These are phyloP conservation scores for Semaprochilodus insignis DNA, from an alignment of 2,797 vertebrate genomes.

Conservation along the genomic window DNA sequence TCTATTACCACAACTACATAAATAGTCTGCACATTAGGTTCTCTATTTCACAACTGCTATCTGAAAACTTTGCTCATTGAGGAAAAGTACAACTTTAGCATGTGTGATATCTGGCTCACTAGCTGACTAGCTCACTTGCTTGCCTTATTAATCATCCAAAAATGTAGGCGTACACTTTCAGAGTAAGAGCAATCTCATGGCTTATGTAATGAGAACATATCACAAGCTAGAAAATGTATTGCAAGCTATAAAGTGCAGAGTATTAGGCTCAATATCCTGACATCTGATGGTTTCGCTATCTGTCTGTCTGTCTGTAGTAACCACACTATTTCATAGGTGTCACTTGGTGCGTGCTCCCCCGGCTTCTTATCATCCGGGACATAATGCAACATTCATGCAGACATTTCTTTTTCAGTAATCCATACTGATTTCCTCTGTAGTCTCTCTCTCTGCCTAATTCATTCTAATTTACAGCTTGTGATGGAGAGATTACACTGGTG, in stretches of 20 bases:
- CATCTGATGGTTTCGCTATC: background rate
- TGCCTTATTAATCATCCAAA: background rate
- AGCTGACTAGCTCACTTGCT: too few relatives aligned
- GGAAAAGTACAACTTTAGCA: too few relatives aligned
- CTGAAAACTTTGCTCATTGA: too few relatives aligned
- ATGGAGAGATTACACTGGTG: constrained; percentile 41
- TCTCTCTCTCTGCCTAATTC: constrained; percentile 28
- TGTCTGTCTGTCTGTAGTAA: background rate
- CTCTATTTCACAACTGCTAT: too few relatives aligned
- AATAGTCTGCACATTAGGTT: too few relatives aligned
- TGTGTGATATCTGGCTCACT: too few relatives aligned
- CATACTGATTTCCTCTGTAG: constrained; percentile 35
- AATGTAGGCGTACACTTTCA: constrained; percentile 5
- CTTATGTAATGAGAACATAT: too few relatives aligned
- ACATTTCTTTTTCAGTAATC: constrained; percentile 41
- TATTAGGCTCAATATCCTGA: background rate
- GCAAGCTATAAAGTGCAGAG: background rate
- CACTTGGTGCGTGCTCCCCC: constrained; percentile 11
- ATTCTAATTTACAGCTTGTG: constrained; percentile 36
- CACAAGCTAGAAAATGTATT: constrained; percentile 21
- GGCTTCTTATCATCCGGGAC: constrained; percentile 8
- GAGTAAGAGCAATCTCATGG: background rate
- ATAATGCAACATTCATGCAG: constrained; percentile 12
- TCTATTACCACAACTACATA: too few relatives aligned
- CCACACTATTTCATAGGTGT: constrained; percentile 4